phyloP scores from a whole-genome alignment of 2,113 vertebrate species.

The Nematolebias whitei region DNA sequence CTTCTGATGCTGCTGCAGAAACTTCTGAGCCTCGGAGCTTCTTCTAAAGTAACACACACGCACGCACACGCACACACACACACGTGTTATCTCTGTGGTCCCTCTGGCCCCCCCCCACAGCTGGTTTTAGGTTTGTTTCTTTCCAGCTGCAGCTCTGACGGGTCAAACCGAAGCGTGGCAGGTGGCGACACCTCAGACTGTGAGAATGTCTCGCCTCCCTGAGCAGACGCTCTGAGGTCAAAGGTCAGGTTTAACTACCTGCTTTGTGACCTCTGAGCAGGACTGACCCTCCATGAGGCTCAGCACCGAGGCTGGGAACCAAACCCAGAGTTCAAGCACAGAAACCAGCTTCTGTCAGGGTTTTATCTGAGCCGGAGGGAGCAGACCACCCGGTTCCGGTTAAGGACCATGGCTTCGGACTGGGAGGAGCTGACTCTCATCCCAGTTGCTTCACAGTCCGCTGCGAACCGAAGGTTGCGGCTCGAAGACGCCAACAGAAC shows the following conservation, averaged over 20 bases:
- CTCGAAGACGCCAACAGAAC: no score
- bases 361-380: neutral
- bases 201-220: slow-evolving; percentile 37
- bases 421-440: no score
- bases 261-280: slow-evolving; percentile 23
- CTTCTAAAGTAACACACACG: no score
- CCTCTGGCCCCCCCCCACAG: no score
- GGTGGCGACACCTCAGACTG: slow-evolving; percentile 54
- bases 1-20: neutral
- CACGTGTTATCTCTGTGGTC: no score
- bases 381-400: no score
- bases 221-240: slow-evolving; percentile 36
- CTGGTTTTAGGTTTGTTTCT: slow-evolving; percentile 3
- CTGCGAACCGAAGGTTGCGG: no score
- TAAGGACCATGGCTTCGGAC: no score
- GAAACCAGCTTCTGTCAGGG: neutral
- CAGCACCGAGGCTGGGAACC: neutral
- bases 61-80: no score
- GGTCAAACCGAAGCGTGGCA: slow-evolving; percentile 15
- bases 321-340: no score
- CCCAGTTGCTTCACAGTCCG: no score
- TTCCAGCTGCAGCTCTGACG: slow-evolving; percentile 1
- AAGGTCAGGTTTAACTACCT: slow-evolving; percentile 27
- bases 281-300: neutral
- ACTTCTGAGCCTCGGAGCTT: neutral